Conservation (phyloP, 2,113 vertebrate species). For the Cariama cristata region DNA sequence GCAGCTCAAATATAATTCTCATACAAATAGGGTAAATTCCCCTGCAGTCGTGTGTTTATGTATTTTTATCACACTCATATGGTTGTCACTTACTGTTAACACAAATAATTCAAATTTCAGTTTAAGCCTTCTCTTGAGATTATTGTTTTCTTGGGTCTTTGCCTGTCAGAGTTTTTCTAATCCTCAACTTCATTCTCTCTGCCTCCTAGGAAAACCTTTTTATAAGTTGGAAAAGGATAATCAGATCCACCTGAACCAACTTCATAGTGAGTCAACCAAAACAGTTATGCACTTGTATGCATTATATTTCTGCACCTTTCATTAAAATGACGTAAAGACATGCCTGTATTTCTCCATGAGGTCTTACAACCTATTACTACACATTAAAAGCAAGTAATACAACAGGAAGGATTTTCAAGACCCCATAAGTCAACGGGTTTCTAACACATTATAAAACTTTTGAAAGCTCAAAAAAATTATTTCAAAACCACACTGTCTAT, state of each 20-base stretch:
- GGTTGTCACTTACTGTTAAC: neutral
- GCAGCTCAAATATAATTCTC: neutral
- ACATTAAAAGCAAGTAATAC: neutral
- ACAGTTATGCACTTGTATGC: neutral
- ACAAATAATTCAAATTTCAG: neutral
- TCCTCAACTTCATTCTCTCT: neutral
- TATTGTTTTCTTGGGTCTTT: neutral
- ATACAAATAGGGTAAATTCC: neutral
- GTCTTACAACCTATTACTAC: neutral
- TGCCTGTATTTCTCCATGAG: neutral
- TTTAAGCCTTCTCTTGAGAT: neutral
- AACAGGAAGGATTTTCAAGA: neutral
- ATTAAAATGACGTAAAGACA: neutral
- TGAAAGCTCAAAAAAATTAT: neutral
- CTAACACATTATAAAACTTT: neutral
- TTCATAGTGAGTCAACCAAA: neutral
- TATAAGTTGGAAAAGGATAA: neutral
- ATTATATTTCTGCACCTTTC: neutral
- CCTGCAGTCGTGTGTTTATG: neutral
- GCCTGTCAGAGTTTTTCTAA: neutral
- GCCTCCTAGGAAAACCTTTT: neutral
- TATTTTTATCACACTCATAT: neutral
- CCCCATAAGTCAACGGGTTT: neutral
- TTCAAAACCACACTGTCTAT: neutral
- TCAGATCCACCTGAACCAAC: constrained; percentile 10